Conservation (phyloP, 2,113 vertebrate genomes). For the Egretta garzetta region DNA sequence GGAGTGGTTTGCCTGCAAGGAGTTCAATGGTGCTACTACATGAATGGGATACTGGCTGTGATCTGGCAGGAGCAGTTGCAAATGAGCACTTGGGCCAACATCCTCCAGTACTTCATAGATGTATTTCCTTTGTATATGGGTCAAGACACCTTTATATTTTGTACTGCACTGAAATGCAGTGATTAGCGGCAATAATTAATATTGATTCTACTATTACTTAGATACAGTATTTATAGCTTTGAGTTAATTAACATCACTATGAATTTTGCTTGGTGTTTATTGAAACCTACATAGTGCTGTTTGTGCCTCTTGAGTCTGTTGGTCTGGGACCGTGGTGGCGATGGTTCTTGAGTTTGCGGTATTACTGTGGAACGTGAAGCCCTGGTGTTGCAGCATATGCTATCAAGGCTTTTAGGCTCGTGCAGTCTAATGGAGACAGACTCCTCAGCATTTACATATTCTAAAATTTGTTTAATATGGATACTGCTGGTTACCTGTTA, state of each 20-base stretch:
- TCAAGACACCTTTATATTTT: constrained; percentile 33
- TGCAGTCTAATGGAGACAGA: background rate
- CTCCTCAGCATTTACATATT: background rate
- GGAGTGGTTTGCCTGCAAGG: background rate
- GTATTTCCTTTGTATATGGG: background rate
- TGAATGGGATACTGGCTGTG: background rate
- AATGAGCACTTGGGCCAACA: background rate
- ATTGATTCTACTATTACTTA: background rate
- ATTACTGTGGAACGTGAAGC: background rate
- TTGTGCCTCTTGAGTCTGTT: constrained; percentile 36
- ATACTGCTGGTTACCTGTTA: background rate
- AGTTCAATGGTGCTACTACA: background rate
- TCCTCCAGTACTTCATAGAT: background rate
- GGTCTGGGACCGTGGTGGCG: background rate
- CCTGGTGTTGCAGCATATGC: background rate
- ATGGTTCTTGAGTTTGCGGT: background rate
- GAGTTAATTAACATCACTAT: constrained; percentile 42
- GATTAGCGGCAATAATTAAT: constrained; percentile 15
- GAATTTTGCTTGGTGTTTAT: constrained; percentile 45
- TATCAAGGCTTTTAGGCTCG: background rate
- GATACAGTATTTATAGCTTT: background rate
- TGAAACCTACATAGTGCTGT: background rate
- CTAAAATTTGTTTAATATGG: background rate
- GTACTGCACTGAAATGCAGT: constrained; percentile 28
- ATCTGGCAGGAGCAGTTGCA: background rate